Evolutionary conservation across 1,140 invertebrate genomes (phyloP).

Genomic region (Drosophila lacertosa): DNA sequence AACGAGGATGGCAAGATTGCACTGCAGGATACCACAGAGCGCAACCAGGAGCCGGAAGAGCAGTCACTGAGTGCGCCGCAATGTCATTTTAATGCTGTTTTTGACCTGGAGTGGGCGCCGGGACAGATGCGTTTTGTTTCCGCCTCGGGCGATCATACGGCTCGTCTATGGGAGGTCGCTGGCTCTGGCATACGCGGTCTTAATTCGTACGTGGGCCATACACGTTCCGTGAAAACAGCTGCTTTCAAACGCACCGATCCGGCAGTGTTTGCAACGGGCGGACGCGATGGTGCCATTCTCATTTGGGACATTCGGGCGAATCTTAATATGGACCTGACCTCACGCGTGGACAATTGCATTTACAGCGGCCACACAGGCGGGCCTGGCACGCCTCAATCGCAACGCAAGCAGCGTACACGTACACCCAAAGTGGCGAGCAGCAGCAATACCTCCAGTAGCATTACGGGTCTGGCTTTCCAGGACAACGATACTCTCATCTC

Average conservation of each 20-base stretch:
- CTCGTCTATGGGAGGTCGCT: slow-evolving; percentile 89
- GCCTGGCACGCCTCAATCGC: slow-evolving; percentile 84
- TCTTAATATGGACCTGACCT: slow-evolving; percentile 83
- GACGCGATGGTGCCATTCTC: slow-evolving; percentile 92
- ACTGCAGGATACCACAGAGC: slow-evolving; percentile 80
- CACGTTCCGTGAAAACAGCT: slow-evolving; percentile 91
- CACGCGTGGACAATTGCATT: slow-evolving; percentile 87
- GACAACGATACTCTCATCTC: slow-evolving; percentile 91
- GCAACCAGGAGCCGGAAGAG: slow-evolving; percentile 75
- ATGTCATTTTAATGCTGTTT: slow-evolving; percentile 94
- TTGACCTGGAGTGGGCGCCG: slow-evolving; percentile 94
- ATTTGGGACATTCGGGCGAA: slow-evolving; percentile 91
- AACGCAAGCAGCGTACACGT: slow-evolving; percentile 83
- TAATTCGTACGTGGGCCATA: slow-evolving; percentile 89
- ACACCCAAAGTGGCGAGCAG: slow-evolving; percentile 72
- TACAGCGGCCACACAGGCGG: slow-evolving; percentile 86
- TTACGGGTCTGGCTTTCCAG: slow-evolving; percentile 91
- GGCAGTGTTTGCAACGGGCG: slow-evolving; percentile 93
- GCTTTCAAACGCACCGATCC: slow-evolving; percentile 88
- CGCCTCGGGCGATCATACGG: slow-evolving; percentile 93
- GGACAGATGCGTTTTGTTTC: slow-evolving; percentile 90
- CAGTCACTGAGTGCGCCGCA: slow-evolving; percentile 85
- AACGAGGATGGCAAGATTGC: slow-evolving; percentile 91
- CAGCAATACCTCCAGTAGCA: slow-evolving; percentile 85
- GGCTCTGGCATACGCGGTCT: slow-evolving; percentile 86